Evolutionary conservation across 2,888 invertebrate species (phyloP).

Genomic region (Cryptosula pallasiana): DNA sequence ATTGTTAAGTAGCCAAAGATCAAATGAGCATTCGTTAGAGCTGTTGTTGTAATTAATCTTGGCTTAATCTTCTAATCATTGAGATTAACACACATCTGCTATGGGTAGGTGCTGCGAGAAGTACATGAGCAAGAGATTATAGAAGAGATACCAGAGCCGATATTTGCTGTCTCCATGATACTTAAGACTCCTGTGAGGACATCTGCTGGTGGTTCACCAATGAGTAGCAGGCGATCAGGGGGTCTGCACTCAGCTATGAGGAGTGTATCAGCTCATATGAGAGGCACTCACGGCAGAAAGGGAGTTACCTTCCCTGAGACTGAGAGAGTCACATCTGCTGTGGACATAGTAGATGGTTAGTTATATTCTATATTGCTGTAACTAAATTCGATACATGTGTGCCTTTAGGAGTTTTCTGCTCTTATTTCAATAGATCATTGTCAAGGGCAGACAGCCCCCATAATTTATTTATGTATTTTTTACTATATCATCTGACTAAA

Average conservation of each 20-base stretch:
- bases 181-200: conserved; percentile 35
- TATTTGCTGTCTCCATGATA: conserved; percentile 42
- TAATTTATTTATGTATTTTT: too few relatives aligned
- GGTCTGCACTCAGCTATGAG: conserved; percentile 16
- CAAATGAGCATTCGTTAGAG: too few relatives aligned
- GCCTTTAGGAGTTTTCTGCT: too few relatives aligned
- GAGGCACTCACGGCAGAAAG: background rate
- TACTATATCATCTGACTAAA: too few relatives aligned
- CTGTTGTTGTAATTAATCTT: too few relatives aligned
- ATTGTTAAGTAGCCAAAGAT: too few relatives aligned
- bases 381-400: too few relatives aligned
- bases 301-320: conserved; percentile 20
- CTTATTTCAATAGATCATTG: too few relatives aligned
- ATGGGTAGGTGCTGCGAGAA: conserved; percentile 45
- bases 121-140: conserved; percentile 39
- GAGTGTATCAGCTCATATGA: conserved; percentile 19
- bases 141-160: conserved; percentile 40
- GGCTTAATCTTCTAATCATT: too few relatives aligned
- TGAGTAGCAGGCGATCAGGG: background rate
- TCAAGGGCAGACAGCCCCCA: too few relatives aligned
- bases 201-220: background rate
- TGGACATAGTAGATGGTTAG: background rate
- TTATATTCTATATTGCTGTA: too few relatives aligned
- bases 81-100: too few relatives aligned
- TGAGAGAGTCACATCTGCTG: conserved; percentile 18